A percentile compares a stretch with the other conserved stretches of the same genome.
These are phyloP conservation scores for Paramisgurnus dabryanus DNA, from an alignment of 2,113 vertebrate species.

Conservation along the genomic window DNA sequence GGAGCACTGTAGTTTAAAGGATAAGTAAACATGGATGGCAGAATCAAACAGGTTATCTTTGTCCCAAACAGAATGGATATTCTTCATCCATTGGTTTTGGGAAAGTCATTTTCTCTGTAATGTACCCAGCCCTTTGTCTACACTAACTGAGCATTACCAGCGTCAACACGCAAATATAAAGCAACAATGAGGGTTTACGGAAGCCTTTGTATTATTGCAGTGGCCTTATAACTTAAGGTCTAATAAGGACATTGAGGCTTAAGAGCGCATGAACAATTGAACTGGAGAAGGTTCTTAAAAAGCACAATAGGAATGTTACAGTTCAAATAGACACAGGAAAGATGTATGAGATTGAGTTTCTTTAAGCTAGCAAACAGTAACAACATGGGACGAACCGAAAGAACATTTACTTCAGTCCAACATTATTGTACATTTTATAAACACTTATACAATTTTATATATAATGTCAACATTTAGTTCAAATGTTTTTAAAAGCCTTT, in stretches of 20 bases:
- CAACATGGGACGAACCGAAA: background rate
- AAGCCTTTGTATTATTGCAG: constrained; percentile 24
- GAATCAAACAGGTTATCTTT: constrained; percentile 48
- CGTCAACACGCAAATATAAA: constrained; percentile 29
- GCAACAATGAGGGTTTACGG: constrained; percentile 36
- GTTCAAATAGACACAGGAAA: constrained; percentile 32
- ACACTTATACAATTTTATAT: too few relatives aligned
- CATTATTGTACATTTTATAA: background rate
- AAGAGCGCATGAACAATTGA: constrained; percentile 34
- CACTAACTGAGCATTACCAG: constrained; percentile 30
- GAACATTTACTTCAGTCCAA: background rate
- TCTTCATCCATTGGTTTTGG: constrained; percentile 23
- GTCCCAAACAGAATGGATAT: constrained; percentile 48
- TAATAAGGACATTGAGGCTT: constrained; percentile 11
- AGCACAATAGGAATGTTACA: constrained; percentile 7
- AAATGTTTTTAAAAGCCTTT: too few relatives aligned
- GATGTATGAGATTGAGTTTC: background rate
- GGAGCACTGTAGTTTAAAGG: constrained; percentile 15
- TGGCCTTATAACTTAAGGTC: constrained; percentile 32
- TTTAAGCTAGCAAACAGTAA: background rate
- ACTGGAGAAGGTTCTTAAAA: constrained; percentile 7
- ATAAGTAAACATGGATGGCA: constrained; percentile 25
- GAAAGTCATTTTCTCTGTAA: constrained; percentile 29
- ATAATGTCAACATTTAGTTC: too few relatives aligned
- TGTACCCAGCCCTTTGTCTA: constrained; percentile 50